Conservation (phyloP, 2,888 invertebrate species). For the Hydraecia micacea region DNA sequence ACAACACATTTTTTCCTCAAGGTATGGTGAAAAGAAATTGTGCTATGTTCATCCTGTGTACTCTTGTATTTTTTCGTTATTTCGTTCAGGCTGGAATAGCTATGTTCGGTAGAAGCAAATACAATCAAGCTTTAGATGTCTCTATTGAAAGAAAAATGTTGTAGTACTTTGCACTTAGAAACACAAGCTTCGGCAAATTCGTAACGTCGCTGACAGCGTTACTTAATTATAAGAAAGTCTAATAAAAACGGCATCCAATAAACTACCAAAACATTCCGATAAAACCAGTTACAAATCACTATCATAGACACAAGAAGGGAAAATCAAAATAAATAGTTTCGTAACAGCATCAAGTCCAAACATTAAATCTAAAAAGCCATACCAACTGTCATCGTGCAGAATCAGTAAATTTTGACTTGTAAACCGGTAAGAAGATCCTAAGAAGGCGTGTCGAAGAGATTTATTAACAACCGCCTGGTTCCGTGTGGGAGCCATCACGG, state of each 20-base stretch:
- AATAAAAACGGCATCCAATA: conserved; percentile 3
- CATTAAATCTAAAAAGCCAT: conserved; percentile 58
- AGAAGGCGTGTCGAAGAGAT: conserved; percentile 76
- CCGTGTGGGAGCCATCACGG: conserved; percentile 73
- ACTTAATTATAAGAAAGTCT: not conserved
- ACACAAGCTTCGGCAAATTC: not conserved
- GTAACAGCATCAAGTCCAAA: conserved; percentile 22
- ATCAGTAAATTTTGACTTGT: conserved; percentile 71
- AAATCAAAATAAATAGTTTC: conserved; percentile 36
- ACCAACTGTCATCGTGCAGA: conserved; percentile 65
- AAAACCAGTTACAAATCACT: conserved; percentile 8
- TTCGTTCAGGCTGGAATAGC: conserved; percentile 6
- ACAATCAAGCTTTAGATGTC: conserved; percentile 29
- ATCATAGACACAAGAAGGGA: not conserved
- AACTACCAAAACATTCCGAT: conserved; percentile 1
- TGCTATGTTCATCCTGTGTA: conserved; percentile 31
- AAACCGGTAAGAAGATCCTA: conserved; percentile 70
- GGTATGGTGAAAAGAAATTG: conserved; percentile 63
- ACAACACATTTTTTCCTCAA: conserved; percentile 62
- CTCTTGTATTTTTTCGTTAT: conserved; percentile 29
- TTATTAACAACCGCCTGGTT: conserved; percentile 71
- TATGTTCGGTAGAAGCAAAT: conserved; percentile 29
- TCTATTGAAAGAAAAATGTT: conserved; percentile 8
- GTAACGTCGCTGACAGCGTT: not conserved
- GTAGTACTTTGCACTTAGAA: not conserved